Conservation (phyloP, 2,797 vertebrate genomes). For the Pelobates cultripes region DNA sequence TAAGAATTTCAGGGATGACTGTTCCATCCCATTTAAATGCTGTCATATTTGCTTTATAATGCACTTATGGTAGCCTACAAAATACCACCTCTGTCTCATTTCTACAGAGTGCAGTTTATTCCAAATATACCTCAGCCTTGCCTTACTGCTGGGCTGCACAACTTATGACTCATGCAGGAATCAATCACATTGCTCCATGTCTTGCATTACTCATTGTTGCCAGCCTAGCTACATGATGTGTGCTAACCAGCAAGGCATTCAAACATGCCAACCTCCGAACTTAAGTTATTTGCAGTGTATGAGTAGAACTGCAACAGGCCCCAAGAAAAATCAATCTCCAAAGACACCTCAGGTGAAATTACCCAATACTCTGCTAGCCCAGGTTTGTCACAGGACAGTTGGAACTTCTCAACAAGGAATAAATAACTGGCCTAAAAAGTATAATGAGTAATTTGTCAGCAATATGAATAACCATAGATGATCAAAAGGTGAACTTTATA, state of each 20-base stretch:
- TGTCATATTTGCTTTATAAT: slow-evolving; percentile 65
- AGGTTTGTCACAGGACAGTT: not conserved
- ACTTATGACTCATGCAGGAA: slow-evolving; percentile 3
- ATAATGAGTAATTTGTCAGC: not conserved
- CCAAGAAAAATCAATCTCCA: not conserved
- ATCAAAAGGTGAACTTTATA: not conserved
- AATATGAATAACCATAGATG: not conserved
- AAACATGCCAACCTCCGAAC: not conserved
- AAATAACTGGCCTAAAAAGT: not conserved
- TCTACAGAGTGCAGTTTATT: not conserved
- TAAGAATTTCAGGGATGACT: slow-evolving; percentile 56
- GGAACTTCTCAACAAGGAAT: not conserved
- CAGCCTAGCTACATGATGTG: slow-evolving; percentile 11
- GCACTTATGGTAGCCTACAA: slow-evolving; percentile 60
- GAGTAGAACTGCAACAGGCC: not conserved
- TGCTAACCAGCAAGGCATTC: slow-evolving; percentile 14
- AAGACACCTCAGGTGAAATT: not conserved
- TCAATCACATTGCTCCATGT: not conserved
- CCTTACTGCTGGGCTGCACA: not conserved
- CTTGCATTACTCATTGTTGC: slow-evolving; percentile 12
- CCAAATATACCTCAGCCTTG: slow-evolving; percentile 11
- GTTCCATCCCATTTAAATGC: slow-evolving; percentile 67
- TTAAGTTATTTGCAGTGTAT: not conserved
- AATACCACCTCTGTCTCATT: slow-evolving; percentile 31
- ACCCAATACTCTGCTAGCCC: not conserved